A percentile compares a stretch with the other conserved stretches of the same genome.
These are phyloP conservation scores for Plagiodera versicolora DNA, from an alignment of 2,888 invertebrate species.

Conservation along the genomic window DNA sequence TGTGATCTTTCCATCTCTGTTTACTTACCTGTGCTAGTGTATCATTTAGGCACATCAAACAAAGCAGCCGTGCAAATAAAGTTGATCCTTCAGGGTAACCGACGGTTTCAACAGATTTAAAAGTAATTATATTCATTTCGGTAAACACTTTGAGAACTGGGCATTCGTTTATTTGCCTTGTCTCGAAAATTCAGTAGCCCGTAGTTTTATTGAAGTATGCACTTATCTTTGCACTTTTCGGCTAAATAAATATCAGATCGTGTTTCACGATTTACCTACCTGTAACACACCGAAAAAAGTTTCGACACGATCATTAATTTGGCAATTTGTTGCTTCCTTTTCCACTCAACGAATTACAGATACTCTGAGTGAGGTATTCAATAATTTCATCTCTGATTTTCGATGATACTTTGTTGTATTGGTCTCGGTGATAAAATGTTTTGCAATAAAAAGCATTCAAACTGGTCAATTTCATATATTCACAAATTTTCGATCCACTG, in stretches of 20 bases:
- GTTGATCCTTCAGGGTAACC: not conserved
- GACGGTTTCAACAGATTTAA: constrained; percentile 7
- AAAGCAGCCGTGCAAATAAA: constrained; percentile 1
- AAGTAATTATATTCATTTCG: constrained; percentile 15
- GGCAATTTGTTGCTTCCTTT: not conserved
- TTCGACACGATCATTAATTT: not conserved
- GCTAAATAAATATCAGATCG: constrained; percentile 8
- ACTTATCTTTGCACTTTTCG: constrained; percentile 7
- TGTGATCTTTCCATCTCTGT: too few relatives aligned
- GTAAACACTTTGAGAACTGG: constrained; percentile 14
- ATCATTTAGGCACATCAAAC: not conserved
- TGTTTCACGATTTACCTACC: not conserved
- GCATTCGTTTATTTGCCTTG: constrained; percentile 12
- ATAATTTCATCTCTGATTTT: too few relatives aligned
- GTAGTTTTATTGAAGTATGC: constrained; percentile 15
- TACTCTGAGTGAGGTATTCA: too few relatives aligned
- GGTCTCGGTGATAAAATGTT: too few relatives aligned
- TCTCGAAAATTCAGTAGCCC: constrained; percentile 25
- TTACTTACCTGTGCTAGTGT: too few relatives aligned
- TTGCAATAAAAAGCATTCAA: constrained; percentile 34
- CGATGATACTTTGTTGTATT: too few relatives aligned
- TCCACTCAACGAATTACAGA: not conserved
- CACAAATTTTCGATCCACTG: constrained; percentile 55
- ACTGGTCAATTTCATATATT: constrained; percentile 56
- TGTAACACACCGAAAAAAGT: not conserved